Conservation (phyloP, 1,140 invertebrate species). For the Lamellibrachia luymesi region DNA sequence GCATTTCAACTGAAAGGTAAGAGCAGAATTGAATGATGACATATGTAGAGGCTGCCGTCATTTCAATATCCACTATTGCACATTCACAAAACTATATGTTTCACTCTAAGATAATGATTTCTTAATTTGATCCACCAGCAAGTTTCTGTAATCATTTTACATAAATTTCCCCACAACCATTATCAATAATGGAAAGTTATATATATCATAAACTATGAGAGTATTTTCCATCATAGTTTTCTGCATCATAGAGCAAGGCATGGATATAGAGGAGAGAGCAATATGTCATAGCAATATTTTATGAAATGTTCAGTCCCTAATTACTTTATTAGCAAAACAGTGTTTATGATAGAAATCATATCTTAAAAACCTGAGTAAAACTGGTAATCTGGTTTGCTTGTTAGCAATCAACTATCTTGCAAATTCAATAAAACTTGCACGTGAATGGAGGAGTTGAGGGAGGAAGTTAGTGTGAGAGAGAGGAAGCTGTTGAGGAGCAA, state of each 20-base stretch:
- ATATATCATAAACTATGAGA: too few relatives aligned
- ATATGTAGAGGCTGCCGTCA: not conserved
- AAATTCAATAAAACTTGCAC: too few relatives aligned
- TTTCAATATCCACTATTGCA: too few relatives aligned
- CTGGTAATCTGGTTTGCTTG: too few relatives aligned
- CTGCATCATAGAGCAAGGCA: too few relatives aligned
- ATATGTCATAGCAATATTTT: not conserved
- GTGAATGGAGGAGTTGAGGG: too few relatives aligned
- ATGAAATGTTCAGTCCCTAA: not conserved
- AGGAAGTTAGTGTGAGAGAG: too few relatives aligned
- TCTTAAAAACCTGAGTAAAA: not conserved
- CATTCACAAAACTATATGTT: not conserved
- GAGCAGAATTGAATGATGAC: not conserved
- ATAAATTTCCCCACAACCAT: not conserved
- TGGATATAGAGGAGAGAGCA: not conserved
- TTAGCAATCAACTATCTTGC: too few relatives aligned
- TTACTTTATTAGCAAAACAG: too few relatives aligned
- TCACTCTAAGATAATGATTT: not conserved
- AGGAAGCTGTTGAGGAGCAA: too few relatives aligned
- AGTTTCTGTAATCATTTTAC: not conserved
- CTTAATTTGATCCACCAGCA: not conserved
- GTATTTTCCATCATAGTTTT: too few relatives aligned
- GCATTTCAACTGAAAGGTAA: not conserved
- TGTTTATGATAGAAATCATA: not conserved
- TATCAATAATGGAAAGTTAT: not conserved